These are phyloP conservation scores for Serrognathus titanus DNA, from an alignment of 2,888 invertebrate species.

Conservation along the genomic window DNA sequence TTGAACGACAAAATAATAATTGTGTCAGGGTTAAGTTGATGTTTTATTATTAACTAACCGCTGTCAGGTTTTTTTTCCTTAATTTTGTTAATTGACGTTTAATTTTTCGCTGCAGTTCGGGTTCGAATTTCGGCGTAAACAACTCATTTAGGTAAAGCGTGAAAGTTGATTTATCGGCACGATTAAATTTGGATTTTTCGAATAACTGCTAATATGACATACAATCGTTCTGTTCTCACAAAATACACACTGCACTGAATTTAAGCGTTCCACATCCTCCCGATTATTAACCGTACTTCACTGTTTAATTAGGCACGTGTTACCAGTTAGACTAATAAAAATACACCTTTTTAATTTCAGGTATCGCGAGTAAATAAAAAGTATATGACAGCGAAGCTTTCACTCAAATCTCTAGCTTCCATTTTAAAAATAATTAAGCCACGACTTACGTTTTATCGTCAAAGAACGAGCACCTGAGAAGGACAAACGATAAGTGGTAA, in stretches of 20 bases:
- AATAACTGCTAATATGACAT: conserved; percentile 11
- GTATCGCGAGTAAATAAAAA: conserved; percentile 39
- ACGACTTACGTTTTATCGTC: conserved; percentile 13
- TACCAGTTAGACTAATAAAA: not conserved
- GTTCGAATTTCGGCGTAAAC: not conserved
- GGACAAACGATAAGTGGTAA: conserved; percentile 12
- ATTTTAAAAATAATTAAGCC: conserved; percentile 21
- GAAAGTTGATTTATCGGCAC: conserved; percentile 5
- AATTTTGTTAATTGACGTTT: conserved; percentile 3
- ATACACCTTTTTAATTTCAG: conserved; percentile 24
- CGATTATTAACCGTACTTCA: too few species aligned
- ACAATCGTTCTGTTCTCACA: not conserved
- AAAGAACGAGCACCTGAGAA: conserved; percentile 4
- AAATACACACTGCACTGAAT: too few species aligned
- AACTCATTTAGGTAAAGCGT: conserved; percentile 11
- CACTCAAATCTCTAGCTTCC: conserved; percentile 33
- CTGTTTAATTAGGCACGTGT: too few species aligned
- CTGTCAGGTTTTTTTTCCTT: conserved; percentile 10
- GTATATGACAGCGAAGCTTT: conserved; percentile 39
- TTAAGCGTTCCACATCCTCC: too few species aligned
- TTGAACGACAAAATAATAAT: conserved; percentile 10
- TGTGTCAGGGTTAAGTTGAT: conserved; percentile 31
- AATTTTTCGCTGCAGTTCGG: not conserved
- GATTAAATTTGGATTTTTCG: conserved; percentile 12
- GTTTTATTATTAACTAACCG: conserved; percentile 18